phyloP scores from a whole-genome alignment of 2,113 vertebrate genomes.

The Trichomycterus rosablanca region DNA sequence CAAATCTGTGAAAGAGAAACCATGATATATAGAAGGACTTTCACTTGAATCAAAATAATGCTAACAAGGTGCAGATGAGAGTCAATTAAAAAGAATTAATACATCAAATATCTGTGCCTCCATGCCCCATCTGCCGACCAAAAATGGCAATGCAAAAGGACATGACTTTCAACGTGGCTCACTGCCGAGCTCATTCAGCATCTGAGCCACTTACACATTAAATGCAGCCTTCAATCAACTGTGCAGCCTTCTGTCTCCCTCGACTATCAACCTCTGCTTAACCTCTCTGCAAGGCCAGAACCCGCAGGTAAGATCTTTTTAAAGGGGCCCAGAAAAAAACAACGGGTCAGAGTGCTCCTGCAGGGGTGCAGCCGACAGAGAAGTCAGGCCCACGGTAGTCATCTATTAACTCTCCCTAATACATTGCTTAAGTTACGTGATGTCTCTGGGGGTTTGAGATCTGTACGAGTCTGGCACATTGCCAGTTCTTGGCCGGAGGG shows the following conservation, averaged over 20 bases:
- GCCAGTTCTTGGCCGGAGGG: conserved; percentile 11
- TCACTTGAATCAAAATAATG: too few species aligned
- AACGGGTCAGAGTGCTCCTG: conserved; percentile 9
- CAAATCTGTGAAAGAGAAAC: too few species aligned
- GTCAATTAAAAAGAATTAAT: too few species aligned
- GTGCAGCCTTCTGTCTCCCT: neutral
- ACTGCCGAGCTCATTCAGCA: neutral
- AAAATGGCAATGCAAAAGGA: neutral
- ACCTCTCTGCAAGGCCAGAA: neutral
- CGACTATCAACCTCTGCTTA: neutral
- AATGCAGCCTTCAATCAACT: neutral
- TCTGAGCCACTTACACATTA: neutral
- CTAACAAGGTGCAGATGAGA: too few species aligned
- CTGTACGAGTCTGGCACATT: conserved; percentile 15
- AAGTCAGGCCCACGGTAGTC: neutral
- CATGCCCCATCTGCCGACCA: neutral
- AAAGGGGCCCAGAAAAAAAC: conserved; percentile 21
- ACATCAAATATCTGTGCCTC: too few species aligned
- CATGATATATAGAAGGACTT: too few species aligned
- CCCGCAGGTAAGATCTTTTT: conserved; percentile 6
- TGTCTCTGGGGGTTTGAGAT: neutral
- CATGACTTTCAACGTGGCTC: too few species aligned
- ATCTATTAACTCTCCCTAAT: conserved; percentile 21
- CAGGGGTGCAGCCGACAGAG: neutral
- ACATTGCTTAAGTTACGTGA: conserved; percentile 16